Base-by-base conservation (phyloP, 2,113 vertebrate species). In the Rhinopithecus roxellana region DNA sequence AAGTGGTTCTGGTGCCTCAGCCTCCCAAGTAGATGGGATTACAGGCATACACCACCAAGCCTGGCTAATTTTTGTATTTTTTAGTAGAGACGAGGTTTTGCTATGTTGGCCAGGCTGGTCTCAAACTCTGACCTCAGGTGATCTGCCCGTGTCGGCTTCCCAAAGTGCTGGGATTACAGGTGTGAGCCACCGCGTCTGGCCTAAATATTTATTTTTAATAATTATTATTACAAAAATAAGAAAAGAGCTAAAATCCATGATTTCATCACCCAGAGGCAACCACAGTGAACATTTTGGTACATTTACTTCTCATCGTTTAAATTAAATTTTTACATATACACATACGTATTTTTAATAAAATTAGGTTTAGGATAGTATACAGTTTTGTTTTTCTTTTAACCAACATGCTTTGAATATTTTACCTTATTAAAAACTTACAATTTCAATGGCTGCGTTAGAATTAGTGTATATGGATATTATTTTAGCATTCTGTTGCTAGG, bases 281-380 rank as follows among this genome's bases (percentile, higher is more conserved):
- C 38, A 72, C 27, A 77, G 27, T 52, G 17, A 67, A 67, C 48
- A 80, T 75, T 93, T 78, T 83, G 74, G 43, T 70, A 1, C 48
- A 38, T 79, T 97, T 89, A 59, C 18, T 95, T 95, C 35, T 90
- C 6, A 16, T 77, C 38, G 25, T 84, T 92, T 95, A 70, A 61
- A 92, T 77, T 78, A 92, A 82, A 81, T 81, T 23, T 88, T 3
- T 87, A 85, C 61, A 17, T 85, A 17, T 48, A 25, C 32, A 67
- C 18, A 52, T 75, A 40, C 1, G 23, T 69, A 61, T 80, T 80
- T 96, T 90, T 72, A 52, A 95, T 13, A 70, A 94, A 82, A 48
- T 92, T 77, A 3, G 22, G 8, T 93, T 93, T 96, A 83, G n/a
- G 13, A 32, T 12, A 59, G 74, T 25, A 55, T 38, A 43, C 14